A percentile compares a stretch with the other conserved stretches of the same genome.
Conservation (phyloP, 2,797 vertebrate species). For the Cichlasoma orientale region DNA sequence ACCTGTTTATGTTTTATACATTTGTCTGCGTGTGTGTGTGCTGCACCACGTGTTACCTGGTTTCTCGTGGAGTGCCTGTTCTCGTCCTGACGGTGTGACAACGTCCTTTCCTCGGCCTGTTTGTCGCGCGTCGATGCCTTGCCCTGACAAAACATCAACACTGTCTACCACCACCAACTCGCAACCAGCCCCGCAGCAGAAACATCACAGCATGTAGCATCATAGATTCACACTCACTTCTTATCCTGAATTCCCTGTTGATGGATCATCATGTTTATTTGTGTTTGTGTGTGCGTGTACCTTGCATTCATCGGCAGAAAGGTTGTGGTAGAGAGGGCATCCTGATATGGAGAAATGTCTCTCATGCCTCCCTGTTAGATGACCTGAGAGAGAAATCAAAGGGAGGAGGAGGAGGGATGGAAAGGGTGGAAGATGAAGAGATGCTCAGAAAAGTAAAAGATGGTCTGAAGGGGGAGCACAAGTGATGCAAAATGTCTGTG, state of each 20-base stretch:
- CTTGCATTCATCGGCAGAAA: constrained; percentile 98
- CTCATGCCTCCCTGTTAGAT: constrained; percentile 95
- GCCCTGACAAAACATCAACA: constrained; percentile 84
- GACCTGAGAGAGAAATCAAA: constrained; percentile 77
- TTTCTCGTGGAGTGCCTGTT: constrained; percentile 94
- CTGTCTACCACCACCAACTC: constrained; percentile 36
- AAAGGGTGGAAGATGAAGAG: background rate
- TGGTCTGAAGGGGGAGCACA: background rate
- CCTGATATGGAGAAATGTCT: constrained; percentile 98
- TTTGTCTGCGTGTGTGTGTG: background rate
- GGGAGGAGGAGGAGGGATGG: background rate
- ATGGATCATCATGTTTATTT: background rate
- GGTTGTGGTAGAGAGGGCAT: constrained; percentile 95
- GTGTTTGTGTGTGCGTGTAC: constrained; percentile 69
- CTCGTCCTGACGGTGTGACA: constrained; percentile 93
- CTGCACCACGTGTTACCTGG: constrained; percentile 81
- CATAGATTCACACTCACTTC: constrained; percentile 11
- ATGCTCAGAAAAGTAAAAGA: background rate
- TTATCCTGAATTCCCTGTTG: background rate
- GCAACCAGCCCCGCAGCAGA: constrained; percentile 22
- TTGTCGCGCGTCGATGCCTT: constrained; percentile 94
- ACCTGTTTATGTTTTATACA: background rate
- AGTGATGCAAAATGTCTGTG: background rate
- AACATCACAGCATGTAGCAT: constrained; percentile 2
- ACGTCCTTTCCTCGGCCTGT: constrained; percentile 90